Conservation (phyloP, 2,888 invertebrate species). For the Pasiphila rectangulata region DNA sequence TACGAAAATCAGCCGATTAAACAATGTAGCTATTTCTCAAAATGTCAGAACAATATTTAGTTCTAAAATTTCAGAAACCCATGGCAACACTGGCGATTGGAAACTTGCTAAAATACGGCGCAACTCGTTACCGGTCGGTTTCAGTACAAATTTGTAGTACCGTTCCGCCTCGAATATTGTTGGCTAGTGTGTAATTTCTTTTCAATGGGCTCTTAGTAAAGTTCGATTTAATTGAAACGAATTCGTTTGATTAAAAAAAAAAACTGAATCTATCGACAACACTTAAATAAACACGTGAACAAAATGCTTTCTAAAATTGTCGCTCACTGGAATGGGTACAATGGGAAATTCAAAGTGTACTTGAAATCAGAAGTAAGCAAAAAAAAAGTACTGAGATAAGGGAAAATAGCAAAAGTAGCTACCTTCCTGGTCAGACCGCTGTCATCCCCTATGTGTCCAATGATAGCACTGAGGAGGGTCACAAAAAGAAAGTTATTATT, state of each 20-base stretch:
- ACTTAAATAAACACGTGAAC: too few relatives aligned
- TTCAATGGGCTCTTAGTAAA: slow-evolving; percentile 20
- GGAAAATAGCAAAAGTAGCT: slow-evolving; percentile 4
- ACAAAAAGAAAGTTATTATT: slow-evolving; percentile 38
- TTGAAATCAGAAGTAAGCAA: not conserved
- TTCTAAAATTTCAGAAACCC: not conserved
- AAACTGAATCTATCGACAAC: too few relatives aligned
- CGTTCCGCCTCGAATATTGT: slow-evolving; percentile 41
- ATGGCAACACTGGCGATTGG: slow-evolving; percentile 54
- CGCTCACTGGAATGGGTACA: too few relatives aligned
- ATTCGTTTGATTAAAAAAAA: not conserved
- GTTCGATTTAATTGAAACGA: too few relatives aligned
- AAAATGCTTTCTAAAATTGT: too few relatives aligned
- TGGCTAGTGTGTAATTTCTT: slow-evolving; percentile 28
- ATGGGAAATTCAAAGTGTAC: too few relatives aligned
- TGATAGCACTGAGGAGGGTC: slow-evolving; percentile 52
- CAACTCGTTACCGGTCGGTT: slow-evolving; percentile 76
- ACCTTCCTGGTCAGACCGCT: slow-evolving; percentile 40
- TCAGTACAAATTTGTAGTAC: slow-evolving; percentile 66
- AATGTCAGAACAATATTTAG: not conserved
- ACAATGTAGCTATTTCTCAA: too few relatives aligned
- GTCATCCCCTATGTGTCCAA: slow-evolving; percentile 40
- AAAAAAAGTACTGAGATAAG: slow-evolving; percentile 6
- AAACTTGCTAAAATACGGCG: slow-evolving; percentile 74
- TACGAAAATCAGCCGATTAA: too few relatives aligned